These are phyloP conservation scores for Neomicropteryx cornuta DNA, from an alignment of 1,140 invertebrate species.

Conservation along the genomic window DNA sequence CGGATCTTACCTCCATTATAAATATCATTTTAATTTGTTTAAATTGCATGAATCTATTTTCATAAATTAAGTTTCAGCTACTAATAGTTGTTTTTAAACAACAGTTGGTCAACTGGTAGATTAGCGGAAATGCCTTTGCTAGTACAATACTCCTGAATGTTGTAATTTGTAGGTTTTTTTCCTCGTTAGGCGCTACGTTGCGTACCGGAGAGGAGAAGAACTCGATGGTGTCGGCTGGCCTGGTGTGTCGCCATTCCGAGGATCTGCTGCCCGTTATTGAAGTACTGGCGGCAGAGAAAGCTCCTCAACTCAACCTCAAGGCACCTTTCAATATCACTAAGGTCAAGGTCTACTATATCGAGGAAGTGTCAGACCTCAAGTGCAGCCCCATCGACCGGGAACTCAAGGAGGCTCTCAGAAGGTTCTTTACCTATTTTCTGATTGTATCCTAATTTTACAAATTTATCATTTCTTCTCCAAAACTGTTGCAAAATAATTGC, in stretches of 20 bases:
- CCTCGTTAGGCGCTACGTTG: conserved; percentile 45
- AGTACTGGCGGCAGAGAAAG: conserved; percentile 44
- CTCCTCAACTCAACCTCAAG: conserved; percentile 24
- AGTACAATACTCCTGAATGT: too few relatives aligned
- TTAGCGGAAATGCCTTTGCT: too few relatives aligned
- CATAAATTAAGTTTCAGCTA: too few relatives aligned
- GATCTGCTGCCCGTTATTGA: conserved; percentile 66
- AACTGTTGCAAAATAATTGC: too few relatives aligned
- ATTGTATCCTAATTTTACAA: too few relatives aligned
- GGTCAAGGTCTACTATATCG: conserved; percentile 69
- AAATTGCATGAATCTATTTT: too few relatives aligned
- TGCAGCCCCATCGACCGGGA: conserved; percentile 59
- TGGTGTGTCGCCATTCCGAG: conserved; percentile 62
- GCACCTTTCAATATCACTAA: conserved; percentile 21
- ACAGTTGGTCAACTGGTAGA: too few relatives aligned
- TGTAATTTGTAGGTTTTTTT: too few relatives aligned
- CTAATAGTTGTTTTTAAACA: too few relatives aligned
- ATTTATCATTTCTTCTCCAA: too few relatives aligned
- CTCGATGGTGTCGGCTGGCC: conserved; percentile 61
- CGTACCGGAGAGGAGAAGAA: conserved; percentile 41
- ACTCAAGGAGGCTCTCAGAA: conserved; percentile 50
- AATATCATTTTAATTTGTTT: too few relatives aligned
- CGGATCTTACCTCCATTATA: too few relatives aligned
- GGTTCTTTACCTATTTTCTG: conserved; percentile 19
- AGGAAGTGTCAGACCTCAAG: conserved; percentile 51